Conservation (phyloP, 1,140 invertebrate genomes). For the Hyles vespertilio region DNA sequence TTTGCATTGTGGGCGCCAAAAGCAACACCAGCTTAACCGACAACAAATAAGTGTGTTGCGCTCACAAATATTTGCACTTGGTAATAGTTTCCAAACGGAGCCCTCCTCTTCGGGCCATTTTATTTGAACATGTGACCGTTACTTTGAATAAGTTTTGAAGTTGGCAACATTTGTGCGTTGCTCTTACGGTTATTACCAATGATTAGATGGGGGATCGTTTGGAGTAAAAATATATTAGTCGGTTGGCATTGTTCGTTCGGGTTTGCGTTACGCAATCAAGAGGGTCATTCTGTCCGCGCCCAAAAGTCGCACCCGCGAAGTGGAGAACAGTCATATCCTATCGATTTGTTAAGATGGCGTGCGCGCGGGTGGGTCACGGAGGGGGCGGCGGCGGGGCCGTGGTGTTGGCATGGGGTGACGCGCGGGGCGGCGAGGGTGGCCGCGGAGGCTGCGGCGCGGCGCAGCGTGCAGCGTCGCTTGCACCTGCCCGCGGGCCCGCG, state of each 20-base stretch:
- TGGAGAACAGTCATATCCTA: slow-evolving; percentile 77
- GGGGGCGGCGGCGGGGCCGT: slow-evolving; percentile 30
- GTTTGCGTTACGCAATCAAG: slow-evolving; percentile 50
- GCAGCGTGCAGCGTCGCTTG: slow-evolving; percentile 59
- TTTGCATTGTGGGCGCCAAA: no score
- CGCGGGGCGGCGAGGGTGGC: slow-evolving; percentile 37
- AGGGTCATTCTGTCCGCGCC: slow-evolving; percentile 62
- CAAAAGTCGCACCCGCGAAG: slow-evolving; percentile 68
- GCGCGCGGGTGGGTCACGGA: slow-evolving; percentile 59
- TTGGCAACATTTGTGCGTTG: no score
- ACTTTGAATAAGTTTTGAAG: no score
- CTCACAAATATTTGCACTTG: no score
- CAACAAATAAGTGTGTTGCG: no score
- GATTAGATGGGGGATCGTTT: no score
- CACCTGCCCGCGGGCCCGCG: slow-evolving; percentile 54
- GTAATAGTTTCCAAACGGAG: no score
- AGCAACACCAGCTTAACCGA: no score
- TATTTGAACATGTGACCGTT: no score
- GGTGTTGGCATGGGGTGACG: slow-evolving; percentile 32
- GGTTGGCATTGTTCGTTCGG: slow-evolving; percentile 22
- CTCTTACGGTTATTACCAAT: no score
- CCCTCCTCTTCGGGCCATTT: no score
- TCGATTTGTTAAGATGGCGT: slow-evolving; percentile 79
- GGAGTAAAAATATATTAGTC: no score
- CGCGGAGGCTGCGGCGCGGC: slow-evolving; percentile 45